Conservation (phyloP, 2,888 invertebrate genomes). For the Philereme vetulata region DNA sequence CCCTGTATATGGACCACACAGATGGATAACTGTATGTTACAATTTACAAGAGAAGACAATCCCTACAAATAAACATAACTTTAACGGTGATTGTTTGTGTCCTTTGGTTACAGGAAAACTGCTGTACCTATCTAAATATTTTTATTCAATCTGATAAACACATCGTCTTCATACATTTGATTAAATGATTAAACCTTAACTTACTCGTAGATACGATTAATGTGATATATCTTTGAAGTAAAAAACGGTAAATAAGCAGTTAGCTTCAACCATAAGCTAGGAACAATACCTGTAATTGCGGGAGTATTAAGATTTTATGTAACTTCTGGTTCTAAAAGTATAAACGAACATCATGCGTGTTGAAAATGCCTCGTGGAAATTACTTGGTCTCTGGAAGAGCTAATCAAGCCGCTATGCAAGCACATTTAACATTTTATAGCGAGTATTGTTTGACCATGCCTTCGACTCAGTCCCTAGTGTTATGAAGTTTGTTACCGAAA, state of each 20-base stretch:
- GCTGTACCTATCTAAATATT: no score
- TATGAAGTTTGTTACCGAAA: no score
- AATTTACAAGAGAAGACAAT: conserved; percentile 13
- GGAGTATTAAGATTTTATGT: conserved; percentile 1
- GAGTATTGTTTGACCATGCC: no score
- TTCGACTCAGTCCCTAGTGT: no score
- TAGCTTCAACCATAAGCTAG: conserved; percentile 12
- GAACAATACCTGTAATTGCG: conserved; percentile 24
- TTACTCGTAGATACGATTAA: neutral
- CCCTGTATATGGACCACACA: conserved; percentile 36
- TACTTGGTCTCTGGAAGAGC: neutral
- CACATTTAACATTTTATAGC: no score
- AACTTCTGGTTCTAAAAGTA: conserved; percentile 24
- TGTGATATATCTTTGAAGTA: conserved; percentile 15
- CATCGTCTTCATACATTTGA: no score
- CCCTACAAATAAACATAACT: no score
- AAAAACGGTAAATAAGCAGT: conserved; percentile 27
- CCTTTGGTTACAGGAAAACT: no score
- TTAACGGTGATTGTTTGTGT: no score
- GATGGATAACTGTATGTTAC: conserved; percentile 33
- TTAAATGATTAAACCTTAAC: no score
- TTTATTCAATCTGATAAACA: no score
- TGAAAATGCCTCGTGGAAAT: conserved; percentile 4
- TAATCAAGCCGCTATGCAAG: neutral
- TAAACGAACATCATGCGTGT: conserved; percentile 12